Percentiles rank a stretch among this genome's conserved stretches.
Conservation (phyloP, 2,888 invertebrate genomes). For the Drymonia ruficornis region DNA sequence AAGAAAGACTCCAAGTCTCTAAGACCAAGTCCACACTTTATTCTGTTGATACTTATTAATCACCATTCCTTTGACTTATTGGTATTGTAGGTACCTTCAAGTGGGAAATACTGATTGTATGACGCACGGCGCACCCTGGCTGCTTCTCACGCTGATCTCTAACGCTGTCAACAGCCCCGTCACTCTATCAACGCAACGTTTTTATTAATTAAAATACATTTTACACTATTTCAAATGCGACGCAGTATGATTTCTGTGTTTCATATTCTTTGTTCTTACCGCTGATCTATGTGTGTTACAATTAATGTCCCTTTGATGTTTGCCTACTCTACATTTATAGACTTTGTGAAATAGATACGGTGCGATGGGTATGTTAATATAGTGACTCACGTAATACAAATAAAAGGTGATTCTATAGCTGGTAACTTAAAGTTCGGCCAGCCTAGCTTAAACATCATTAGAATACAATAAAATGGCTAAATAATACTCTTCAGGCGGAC, state of each 20-base stretch:
- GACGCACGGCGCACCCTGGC: constrained; percentile 14
- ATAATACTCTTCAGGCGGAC: not conserved
- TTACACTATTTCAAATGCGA: constrained; percentile 3
- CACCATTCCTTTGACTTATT: no score
- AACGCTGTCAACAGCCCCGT: constrained; percentile 55
- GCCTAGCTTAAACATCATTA: not conserved
- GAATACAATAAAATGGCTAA: not conserved
- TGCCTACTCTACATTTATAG: constrained; percentile 1
- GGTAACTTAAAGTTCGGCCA: no score
- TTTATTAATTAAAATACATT: constrained; percentile 28
- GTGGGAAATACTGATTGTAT: constrained; percentile 10
- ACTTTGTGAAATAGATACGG: not conserved
- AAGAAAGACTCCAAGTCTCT: not conserved
- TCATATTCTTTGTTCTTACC: constrained; percentile 4
- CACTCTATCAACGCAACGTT: constrained; percentile 50
- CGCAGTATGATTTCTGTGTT: not conserved
- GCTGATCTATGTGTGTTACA: not conserved
- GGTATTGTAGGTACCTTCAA: not conserved
- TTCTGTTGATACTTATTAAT: no score
- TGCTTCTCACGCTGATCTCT: constrained; percentile 58
- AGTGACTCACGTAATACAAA: no score
- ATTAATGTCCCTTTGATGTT: constrained; percentile 9
- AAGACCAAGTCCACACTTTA: no score
- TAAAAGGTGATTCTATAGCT: no score
- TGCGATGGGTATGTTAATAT: not conserved